Conservation (phyloP, 2,113 vertebrate species). For the Ameiurus melas region DNA sequence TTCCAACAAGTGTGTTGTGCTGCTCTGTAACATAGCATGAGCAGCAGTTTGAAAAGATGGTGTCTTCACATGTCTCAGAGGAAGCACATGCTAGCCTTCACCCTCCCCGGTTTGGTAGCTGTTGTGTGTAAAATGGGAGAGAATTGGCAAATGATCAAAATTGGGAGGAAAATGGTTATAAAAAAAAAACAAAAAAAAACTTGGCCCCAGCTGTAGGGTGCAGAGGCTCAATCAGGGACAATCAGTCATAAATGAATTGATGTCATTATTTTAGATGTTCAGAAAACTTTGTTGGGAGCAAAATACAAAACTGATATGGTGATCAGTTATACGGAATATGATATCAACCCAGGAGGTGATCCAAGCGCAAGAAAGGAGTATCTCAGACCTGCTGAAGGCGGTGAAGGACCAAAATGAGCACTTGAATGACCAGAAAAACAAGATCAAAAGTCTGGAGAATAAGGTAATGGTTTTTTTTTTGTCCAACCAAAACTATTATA, state of each 20-base stretch:
- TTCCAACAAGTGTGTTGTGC: not conserved
- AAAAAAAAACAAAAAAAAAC: not conserved
- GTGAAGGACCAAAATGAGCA: constrained; percentile 70
- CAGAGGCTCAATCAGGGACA: not conserved
- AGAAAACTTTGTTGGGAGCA: not conserved
- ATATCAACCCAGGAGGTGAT: constrained; percentile 65
- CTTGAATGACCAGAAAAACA: constrained; percentile 66
- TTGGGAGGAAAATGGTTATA: not conserved
- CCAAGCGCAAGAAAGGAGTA: constrained; percentile 67
- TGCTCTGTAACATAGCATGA: not conserved
- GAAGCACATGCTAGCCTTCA: not conserved
- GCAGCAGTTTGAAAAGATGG: not conserved
- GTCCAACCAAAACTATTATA: not conserved
- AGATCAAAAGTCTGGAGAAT: constrained; percentile 71
- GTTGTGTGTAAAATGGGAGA: not conserved
- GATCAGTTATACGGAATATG: constrained; percentile 1
- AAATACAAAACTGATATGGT: not conserved
- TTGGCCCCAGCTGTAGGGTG: too few relatives aligned
- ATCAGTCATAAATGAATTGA: not conserved
- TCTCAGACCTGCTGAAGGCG: constrained; percentile 66
- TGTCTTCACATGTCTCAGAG: not conserved
- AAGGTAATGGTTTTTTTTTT: constrained; percentile 57
- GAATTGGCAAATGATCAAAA: not conserved
- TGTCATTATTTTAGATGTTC: not conserved
- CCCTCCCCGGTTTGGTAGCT: not conserved